Percentiles rank a stretch among this genome's conserved stretches.
These are phyloP conservation scores for Polypedilum vanderplanki DNA, from an alignment of 1,140 invertebrate species.

Conservation along the genomic window DNA sequence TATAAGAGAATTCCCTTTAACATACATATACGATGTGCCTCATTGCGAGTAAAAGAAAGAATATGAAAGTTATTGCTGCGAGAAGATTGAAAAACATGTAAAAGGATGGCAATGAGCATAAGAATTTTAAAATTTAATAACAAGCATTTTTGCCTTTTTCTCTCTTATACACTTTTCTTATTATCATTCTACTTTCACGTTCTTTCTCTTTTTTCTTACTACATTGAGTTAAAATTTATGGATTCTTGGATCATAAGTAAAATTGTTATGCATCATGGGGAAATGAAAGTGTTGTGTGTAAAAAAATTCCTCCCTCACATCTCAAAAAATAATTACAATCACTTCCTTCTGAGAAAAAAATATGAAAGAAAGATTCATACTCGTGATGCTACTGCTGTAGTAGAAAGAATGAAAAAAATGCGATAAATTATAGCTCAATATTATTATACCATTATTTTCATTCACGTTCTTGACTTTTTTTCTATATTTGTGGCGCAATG, in stretches of 20 bases:
- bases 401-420: too few relatives aligned
- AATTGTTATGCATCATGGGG: neutral
- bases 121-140: slow-evolving; percentile 20
- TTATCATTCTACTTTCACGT: neutral
- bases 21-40: neutral
- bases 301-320: neutral
- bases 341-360: slow-evolving; percentile 2
- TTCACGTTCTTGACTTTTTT: too few relatives aligned
- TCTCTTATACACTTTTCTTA: neutral
- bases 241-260: neutral
- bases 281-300: neutral
- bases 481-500: too few relatives aligned
- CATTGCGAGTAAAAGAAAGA: neutral
- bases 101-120: slow-evolving; percentile 16
- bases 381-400: too few relatives aligned
- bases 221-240: neutral
- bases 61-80: neutral
- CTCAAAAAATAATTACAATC: slow-evolving; percentile 11
- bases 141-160: slow-evolving; percentile 2
- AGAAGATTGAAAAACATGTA: slow-evolving; percentile 19
- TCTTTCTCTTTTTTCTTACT: neutral
- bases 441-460: too few relatives aligned
- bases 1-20: neutral
- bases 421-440: too few relatives aligned
- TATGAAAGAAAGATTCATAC: too few relatives aligned